Conservation (phyloP, 2,797 vertebrate species). For the Mormyrus hasselquistii region DNA sequence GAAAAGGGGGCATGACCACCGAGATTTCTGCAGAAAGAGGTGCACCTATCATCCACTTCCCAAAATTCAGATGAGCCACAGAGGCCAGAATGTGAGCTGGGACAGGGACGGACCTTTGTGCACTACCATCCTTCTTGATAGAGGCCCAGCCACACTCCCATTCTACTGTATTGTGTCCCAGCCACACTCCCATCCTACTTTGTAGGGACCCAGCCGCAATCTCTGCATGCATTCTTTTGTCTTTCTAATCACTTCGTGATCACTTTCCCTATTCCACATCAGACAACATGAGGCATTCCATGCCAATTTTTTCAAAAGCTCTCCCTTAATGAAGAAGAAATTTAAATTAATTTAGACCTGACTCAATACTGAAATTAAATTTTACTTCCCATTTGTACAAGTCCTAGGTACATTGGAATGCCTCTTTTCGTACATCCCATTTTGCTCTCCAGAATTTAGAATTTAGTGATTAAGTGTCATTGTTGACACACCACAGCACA, state of each 20-base stretch:
- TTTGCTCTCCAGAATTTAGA: background rate
- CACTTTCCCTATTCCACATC: background rate
- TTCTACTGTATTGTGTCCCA: background rate
- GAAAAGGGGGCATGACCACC: background rate
- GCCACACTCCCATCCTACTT: background rate
- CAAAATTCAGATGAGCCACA: background rate
- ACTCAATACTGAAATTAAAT: background rate
- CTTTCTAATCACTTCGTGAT: background rate
- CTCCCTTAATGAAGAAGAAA: background rate
- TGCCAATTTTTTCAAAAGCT: background rate
- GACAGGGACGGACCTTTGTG: background rate
- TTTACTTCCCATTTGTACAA: background rate
- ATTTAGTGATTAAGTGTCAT: no score
- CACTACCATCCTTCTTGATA: background rate
- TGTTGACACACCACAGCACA: no score
- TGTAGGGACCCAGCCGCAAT: background rate
- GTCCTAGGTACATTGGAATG: background rate
- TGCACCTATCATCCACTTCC: background rate
- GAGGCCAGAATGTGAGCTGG: background rate
- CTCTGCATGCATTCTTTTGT: background rate
- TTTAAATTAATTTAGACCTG: background rate
- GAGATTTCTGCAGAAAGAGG: conserved; percentile 32
- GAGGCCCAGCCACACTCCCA: background rate
- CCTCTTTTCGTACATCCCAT: background rate
- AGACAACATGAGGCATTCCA: background rate